Percentiles rank a stretch among this genome's conserved stretches.
These are phyloP conservation scores for Artemisiospiza belli DNA, from an alignment of 2,113 vertebrate genomes.

Conservation along the genomic window DNA sequence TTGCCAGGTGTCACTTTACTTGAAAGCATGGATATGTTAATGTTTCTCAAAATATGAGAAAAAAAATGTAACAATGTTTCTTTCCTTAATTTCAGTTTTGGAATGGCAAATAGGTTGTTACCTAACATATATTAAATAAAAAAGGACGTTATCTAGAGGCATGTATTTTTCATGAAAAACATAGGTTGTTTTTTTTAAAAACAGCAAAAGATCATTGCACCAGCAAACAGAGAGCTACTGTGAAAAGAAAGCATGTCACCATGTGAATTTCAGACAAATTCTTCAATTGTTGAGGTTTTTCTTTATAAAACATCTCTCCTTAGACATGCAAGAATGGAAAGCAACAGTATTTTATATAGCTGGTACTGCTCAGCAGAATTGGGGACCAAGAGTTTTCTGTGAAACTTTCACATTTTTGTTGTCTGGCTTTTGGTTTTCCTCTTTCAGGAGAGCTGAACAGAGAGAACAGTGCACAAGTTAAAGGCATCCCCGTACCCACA, in stretches of 20 bases:
- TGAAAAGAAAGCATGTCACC: not conserved
- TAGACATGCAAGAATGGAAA: not conserved
- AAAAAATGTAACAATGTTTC: not conserved
- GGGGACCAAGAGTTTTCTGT: not conserved
- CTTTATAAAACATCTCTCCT: not conserved
- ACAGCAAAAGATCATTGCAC: not conserved
- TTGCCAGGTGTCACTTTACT: not conserved
- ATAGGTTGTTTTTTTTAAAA: not conserved
- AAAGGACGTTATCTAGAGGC: not conserved
- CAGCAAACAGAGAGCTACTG: not conserved
- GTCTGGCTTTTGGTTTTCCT: not conserved
- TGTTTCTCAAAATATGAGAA: not conserved
- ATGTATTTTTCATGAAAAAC: not conserved
- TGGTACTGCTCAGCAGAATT: not conserved
- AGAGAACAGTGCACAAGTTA: not conserved
- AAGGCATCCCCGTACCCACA: accelerated
- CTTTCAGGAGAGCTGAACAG: not conserved
- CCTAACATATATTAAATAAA: not conserved
- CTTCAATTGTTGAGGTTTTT: not conserved
- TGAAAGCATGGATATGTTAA: not conserved
- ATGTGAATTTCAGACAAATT: not conserved
- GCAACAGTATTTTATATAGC: not conserved
- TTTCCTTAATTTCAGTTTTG: not conserved
- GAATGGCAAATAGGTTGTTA: not conserved
- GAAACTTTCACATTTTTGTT: not conserved